Base-by-base conservation (phyloP, 2,797 vertebrate species). In the Stomatorhinus walkeri region DNA sequence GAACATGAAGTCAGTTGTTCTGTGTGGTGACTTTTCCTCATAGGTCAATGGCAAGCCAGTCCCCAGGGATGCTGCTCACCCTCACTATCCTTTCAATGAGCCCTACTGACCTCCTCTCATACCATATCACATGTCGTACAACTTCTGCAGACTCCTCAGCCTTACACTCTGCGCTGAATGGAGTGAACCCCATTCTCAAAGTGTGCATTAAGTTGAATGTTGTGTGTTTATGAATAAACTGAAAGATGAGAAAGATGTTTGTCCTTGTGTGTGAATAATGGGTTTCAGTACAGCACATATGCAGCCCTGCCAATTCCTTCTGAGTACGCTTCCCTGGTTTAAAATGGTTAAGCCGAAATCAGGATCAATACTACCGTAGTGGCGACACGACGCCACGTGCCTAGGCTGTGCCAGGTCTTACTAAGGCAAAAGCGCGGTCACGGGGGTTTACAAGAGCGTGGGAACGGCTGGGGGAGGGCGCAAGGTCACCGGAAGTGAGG, bases 61-160 rank as follows among this genome's bases (percentile, higher is more conserved):
- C 87, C 94, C 96, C 8, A 96, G 98, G 92, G 98, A 99, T 92
- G 97, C 97, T 59, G 96, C 94, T 93, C 98, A 99, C 93, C 96
- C 97, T 83, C 56, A 96, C 90, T 99, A 99, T 90, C 98, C 98
- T 8, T 99, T 99, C 93, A 98, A 96, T 89, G 97, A 98, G 32
- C 96, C 97, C 0, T 99, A 98, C 94, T 99, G 95, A 97, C 32
- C 91, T 93, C 94, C 96, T 54, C 86, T 81, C 88, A 24, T 89
- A 85, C 64, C 43, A 49, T 48, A 83, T 84, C 43, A 51, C 51
- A 51, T 48, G 28, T 84, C 51, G 46, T 84, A 79, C 14, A 19
- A 79, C 16, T 79, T 40, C 19, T 79, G 40, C 19, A 79, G 19
- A 46, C 40, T 46, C 72, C 72, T 46, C 19, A 79, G 16, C 19